Evolutionary conservation across 1,140 invertebrate species (phyloP).

Genomic region (Phenacoccus solenopsis): DNA sequence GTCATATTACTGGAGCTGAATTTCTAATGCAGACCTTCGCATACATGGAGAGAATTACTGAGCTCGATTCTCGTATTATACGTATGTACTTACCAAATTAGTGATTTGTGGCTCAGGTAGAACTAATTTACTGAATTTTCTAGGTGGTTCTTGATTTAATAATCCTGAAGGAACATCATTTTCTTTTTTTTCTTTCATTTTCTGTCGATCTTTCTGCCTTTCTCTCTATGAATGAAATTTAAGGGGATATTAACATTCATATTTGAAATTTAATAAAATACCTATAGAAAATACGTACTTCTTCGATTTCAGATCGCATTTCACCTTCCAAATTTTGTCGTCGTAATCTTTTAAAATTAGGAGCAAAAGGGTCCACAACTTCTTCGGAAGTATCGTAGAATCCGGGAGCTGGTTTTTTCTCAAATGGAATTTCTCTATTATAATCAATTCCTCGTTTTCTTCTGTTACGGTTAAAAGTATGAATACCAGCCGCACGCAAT

Average conservation of each 20-base stretch:
- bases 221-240: slow-evolving; percentile 40
- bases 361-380: slow-evolving; percentile 69
- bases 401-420: slow-evolving; percentile 79
- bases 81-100: slow-evolving; percentile 40
- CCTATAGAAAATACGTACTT: slow-evolving; percentile 40
- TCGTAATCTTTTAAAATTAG: slow-evolving; percentile 75
- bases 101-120: slow-evolving; percentile 94
- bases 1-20: too few species aligned
- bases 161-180: slow-evolving; percentile 90
- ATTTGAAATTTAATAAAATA: neutral
- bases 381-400: slow-evolving; percentile 92
- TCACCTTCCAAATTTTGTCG: slow-evolving; percentile 92
- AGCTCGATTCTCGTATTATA: too few species aligned
- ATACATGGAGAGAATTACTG: too few species aligned
- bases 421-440: slow-evolving; percentile 95
- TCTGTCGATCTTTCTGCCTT: slow-evolving; percentile 79
- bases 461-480: slow-evolving; percentile 54
- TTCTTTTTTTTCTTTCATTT: slow-evolving; percentile 87
- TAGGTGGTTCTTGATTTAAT: slow-evolving; percentile 76
- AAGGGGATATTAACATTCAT: slow-evolving; percentile 21
- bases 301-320: slow-evolving; percentile 74
- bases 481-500: slow-evolving; percentile 93
- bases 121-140: slow-evolving; percentile 91
- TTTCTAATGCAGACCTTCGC: too few species aligned
- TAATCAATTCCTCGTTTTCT: slow-evolving; percentile 87